These are phyloP conservation scores for Hemibagrus wyckioides DNA, from an alignment of 2,113 vertebrate species.

Conservation along the genomic window DNA sequence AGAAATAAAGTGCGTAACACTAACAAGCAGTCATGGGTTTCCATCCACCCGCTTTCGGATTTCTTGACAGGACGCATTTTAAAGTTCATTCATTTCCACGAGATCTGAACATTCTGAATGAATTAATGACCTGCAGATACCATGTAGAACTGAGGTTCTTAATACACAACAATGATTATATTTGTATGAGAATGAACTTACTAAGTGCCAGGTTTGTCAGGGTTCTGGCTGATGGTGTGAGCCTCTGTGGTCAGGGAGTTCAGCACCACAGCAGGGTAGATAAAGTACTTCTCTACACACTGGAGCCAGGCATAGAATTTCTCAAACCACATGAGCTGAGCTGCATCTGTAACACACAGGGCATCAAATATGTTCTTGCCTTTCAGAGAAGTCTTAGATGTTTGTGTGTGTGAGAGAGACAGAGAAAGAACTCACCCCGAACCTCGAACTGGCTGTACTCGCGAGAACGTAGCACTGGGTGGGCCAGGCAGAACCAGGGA, in stretches of 20 bases:
- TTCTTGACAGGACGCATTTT: background rate
- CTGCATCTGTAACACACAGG: conserved; percentile 73
- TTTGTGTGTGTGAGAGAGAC: background rate
- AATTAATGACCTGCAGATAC: background rate
- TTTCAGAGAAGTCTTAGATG: background rate
- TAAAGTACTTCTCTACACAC: conserved; percentile 87
- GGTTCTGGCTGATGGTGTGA: conserved; percentile 75
- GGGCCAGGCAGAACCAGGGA: conserved; percentile 89
- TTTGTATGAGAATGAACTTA: conserved; percentile 62
- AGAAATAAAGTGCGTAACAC: background rate
- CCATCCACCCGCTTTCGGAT: background rate
- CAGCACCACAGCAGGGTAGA: conserved; percentile 88
- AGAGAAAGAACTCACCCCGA: conserved; percentile 83
- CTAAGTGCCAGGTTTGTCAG: conserved; percentile 85
- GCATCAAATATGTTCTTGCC: background rate
- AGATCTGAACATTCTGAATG: too few species aligned
- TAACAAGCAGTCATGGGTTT: too few species aligned
- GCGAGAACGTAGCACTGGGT: conserved; percentile 84
- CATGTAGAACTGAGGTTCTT: background rate
- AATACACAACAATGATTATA: background rate
- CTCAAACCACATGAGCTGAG: conserved; percentile 93
- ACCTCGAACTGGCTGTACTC: conserved; percentile 94
- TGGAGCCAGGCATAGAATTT: conserved; percentile 88
- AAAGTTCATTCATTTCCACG: background rate
- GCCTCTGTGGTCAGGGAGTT: conserved; percentile 87